Evolutionary conservation across 2,113 vertebrate species (phyloP).

Genomic region (Myrmecophaga tridactyla): DNA sequence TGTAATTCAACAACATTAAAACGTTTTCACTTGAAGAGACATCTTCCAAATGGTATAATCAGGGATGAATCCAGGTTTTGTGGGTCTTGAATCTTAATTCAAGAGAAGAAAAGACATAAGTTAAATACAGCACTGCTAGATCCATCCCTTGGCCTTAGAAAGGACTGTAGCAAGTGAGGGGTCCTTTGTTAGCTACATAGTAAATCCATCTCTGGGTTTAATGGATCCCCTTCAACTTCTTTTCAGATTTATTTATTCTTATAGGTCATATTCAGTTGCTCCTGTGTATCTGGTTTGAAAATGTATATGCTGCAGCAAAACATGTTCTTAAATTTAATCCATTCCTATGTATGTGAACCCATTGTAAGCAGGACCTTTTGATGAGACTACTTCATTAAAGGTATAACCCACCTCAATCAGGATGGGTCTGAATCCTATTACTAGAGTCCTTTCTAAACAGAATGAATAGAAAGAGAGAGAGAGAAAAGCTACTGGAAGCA

Average conservation of each 20-base stretch:
- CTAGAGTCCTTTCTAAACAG: no score
- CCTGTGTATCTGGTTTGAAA: background rate
- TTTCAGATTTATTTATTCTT: background rate
- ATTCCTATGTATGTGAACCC: no score
- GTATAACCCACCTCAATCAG: no score
- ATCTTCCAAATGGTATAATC: background rate
- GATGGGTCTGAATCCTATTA: no score
- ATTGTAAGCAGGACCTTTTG: no score
- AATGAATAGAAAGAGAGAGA: no score
- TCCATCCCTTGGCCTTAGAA: background rate
- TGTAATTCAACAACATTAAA: slow-evolving; percentile 26
- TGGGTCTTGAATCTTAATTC: background rate
- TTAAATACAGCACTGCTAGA: background rate
- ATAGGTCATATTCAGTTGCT: background rate
- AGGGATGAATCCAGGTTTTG: background rate
- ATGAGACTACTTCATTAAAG: no score
- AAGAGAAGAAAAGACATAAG: background rate
- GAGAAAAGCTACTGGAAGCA: no score
- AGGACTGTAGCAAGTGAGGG: background rate
- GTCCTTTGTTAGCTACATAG: background rate
- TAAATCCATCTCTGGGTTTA: background rate
- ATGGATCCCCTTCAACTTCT: background rate
- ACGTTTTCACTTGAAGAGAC: background rate
- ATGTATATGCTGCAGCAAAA: no score
- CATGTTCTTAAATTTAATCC: no score